Percentiles rank a stretch among this genome's conserved stretches.
These are phyloP conservation scores for Aphelocoma coerulescens DNA, from an alignment of 2,113 vertebrate species.

Conservation along the genomic window DNA sequence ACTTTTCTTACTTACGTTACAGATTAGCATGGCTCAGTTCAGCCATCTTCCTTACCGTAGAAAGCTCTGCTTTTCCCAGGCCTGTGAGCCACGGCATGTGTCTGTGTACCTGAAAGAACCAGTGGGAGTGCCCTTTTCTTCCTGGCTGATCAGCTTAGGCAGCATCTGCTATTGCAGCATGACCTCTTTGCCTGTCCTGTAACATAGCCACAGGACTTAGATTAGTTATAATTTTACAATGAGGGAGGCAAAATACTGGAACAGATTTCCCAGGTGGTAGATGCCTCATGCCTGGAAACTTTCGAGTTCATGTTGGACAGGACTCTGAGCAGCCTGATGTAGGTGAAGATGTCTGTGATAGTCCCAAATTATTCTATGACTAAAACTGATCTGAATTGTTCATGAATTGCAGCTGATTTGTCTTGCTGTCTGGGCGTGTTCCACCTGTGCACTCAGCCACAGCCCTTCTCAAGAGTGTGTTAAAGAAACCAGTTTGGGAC, in stretches of 20 bases:
- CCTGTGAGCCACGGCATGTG: rapidly evolving
- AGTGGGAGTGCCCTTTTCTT: background rate
- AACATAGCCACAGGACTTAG: background rate
- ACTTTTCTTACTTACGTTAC: background rate
- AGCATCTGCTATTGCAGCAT: background rate
- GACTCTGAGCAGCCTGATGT: background rate
- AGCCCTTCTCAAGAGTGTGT: background rate
- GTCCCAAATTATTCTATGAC: too few species aligned
- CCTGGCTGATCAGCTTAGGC: background rate
- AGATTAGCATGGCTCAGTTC: background rate
- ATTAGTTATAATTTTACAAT: background rate
- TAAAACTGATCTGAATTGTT: background rate
- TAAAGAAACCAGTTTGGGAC: background rate
- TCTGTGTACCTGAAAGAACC: background rate
- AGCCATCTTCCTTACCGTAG: background rate
- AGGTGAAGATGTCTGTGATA: background rate
- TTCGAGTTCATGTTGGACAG: too few species aligned
- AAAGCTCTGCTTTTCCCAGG: background rate
- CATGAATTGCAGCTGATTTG: background rate
- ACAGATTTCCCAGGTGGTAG: background rate
- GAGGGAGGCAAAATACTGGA: background rate
- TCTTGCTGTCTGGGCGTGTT: background rate
- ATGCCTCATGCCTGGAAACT: background rate
- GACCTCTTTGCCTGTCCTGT: background rate
- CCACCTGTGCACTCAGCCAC: background rate